These are phyloP conservation scores for Heteromurus nitidus DNA, from an alignment of 2,888 invertebrate species.

Conservation along the genomic window DNA sequence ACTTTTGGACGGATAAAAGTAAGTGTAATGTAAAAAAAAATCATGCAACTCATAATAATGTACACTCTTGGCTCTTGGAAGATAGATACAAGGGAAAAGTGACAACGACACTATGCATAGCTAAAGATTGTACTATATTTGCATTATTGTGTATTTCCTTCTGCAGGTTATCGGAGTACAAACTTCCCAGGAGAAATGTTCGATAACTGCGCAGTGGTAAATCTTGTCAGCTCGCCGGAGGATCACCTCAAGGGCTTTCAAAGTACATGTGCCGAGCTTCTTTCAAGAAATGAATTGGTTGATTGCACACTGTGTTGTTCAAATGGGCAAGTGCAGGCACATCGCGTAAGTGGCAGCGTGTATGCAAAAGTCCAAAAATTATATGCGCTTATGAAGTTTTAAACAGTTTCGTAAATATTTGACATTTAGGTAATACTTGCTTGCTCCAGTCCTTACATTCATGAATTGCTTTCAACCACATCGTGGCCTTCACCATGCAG, in stretches of 20 bases:
- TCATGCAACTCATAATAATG: no score
- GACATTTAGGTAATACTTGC: slow-evolving; percentile 65
- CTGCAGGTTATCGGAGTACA: no score
- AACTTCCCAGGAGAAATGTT: no score
- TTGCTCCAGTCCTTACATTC: slow-evolving; percentile 58
- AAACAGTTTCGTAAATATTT: not conserved
- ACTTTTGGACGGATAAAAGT: no score
- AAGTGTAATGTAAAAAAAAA: no score
- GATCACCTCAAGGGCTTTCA: slow-evolving; percentile 26
- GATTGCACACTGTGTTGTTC: slow-evolving; percentile 66
- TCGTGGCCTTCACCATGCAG: slow-evolving; percentile 65
- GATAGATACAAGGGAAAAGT: no score
- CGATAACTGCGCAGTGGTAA: slow-evolving; percentile 18
- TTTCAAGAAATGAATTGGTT: slow-evolving; percentile 59
- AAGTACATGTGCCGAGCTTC: slow-evolving; percentile 42
- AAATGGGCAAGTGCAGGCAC: slow-evolving; percentile 67
- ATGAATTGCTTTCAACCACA: slow-evolving; percentile 54
- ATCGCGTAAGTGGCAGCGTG: slow-evolving; percentile 68
- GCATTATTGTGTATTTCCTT: no score
- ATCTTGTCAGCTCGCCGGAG: slow-evolving; percentile 8
- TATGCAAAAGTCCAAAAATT: no score
- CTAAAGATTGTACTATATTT: no score
- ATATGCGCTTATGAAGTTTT: no score
- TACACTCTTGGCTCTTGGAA: no score
- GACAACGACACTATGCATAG: no score